phyloP scores from a whole-genome alignment of 2,797 vertebrate species.

The Oreochromis grahami region DNA sequence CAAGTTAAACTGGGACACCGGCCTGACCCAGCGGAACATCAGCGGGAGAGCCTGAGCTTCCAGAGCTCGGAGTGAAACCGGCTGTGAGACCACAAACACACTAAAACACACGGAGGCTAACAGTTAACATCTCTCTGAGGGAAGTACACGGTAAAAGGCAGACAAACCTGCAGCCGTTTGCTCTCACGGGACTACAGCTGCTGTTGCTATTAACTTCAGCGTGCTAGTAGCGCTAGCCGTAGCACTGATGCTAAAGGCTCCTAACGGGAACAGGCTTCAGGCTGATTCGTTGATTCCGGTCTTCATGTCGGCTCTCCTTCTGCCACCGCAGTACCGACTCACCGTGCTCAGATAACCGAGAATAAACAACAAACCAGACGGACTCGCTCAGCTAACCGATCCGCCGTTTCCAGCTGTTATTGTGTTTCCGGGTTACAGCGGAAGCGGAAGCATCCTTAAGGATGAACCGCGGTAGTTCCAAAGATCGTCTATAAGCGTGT shows the following conservation, averaged over 20 bases:
- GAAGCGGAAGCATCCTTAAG: background rate
- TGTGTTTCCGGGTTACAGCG: conserved; percentile 54
- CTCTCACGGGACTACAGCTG: background rate
- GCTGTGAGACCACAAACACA: background rate
- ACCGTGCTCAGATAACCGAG: background rate
- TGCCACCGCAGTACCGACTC: background rate
- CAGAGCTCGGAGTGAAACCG: background rate
- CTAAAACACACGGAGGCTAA: background rate
- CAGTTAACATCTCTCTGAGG: fast-evolving
- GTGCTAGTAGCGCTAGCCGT: background rate
- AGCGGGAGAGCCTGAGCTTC: background rate
- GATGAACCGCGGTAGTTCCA: fast-evolving
- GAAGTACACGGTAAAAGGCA: background rate
- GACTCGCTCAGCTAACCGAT: background rate
- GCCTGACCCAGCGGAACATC: background rate
- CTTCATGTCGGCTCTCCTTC: background rate
- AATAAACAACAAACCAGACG: background rate
- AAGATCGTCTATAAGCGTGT: background rate
- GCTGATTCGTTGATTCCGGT: background rate
- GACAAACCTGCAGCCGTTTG: background rate
- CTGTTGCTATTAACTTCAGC: background rate
- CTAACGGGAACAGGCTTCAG: background rate
- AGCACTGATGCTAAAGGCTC: background rate
- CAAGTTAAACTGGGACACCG: background rate
- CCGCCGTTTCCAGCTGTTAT: conserved; percentile 10